Conservation (phyloP, 2,797 vertebrate species). For the Diplodus puntazzo region DNA sequence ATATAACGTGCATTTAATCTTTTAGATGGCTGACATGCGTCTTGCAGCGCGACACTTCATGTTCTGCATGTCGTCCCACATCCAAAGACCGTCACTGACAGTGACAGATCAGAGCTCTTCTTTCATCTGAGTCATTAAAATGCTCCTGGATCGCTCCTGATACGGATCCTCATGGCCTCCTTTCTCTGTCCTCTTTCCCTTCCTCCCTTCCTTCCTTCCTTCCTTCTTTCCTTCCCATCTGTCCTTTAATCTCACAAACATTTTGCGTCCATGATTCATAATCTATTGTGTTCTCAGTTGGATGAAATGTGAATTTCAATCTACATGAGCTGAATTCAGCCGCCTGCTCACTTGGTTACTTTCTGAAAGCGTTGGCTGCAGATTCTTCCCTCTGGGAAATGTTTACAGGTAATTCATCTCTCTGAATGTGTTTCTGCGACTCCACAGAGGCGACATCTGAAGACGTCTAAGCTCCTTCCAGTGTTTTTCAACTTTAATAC, state of each 20-base stretch:
- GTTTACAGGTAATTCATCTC: constrained; percentile 10
- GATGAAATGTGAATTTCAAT: not conserved
- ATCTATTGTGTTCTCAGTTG: not conserved
- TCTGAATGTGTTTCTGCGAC: not conserved
- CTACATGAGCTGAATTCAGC: not conserved
- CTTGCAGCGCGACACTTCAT: no score
- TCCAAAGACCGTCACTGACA: no score
- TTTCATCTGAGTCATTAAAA: no score
- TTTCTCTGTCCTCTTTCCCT: no score
- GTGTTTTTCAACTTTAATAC: not conserved
- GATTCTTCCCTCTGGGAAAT: not conserved
- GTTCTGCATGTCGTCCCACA: no score
- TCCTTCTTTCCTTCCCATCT: not conserved
- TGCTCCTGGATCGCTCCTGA: no score
- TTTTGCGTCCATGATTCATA: not conserved
- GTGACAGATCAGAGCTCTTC: no score
- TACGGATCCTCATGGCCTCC: no score
- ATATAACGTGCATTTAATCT: no score
- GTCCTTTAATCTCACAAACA: constrained; percentile 13
- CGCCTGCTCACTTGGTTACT: not conserved
- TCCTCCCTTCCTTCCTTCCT: no score
- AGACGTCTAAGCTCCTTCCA: not conserved
- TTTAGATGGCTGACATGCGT: no score
- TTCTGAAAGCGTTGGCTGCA: not conserved
- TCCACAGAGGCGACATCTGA: not conserved